phyloP scores from a whole-genome alignment of 2,888 invertebrate species.

The Drosophila monieri region DNA sequence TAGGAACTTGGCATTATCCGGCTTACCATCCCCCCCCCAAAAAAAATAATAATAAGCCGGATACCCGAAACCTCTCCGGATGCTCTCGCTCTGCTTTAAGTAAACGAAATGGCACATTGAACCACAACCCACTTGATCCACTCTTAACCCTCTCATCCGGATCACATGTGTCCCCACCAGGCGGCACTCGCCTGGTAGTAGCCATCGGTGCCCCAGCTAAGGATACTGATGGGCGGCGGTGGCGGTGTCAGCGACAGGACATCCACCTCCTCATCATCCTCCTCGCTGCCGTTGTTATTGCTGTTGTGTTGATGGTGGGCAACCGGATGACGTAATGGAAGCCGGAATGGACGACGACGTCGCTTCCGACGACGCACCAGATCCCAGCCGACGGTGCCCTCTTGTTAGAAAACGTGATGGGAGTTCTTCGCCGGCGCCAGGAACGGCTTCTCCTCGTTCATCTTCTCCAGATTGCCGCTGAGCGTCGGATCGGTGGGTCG shows the following conservation, averaged over 20 bases:
- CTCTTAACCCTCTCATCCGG: not conserved
- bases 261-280: slow-evolving; percentile 51
- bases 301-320: slow-evolving; percentile 14
- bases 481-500: slow-evolving; percentile 93
- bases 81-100: slow-evolving; percentile 39
- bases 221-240: slow-evolving; percentile 65
- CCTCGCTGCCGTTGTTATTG: slow-evolving; percentile 43
- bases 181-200: slow-evolving; percentile 65
- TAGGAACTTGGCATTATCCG: slow-evolving; percentile 1
- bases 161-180: slow-evolving; percentile 72
- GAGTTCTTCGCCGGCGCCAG: slow-evolving; percentile 71
- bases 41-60: not conserved
- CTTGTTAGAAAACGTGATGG: slow-evolving; percentile 82
- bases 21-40: not conserved
- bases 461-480: slow-evolving; percentile 91
- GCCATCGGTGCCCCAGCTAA: slow-evolving; percentile 66
- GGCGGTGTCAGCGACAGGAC: slow-evolving; percentile 63
- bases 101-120: slow-evolving; percentile 76
- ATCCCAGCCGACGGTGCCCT: slow-evolving; percentile 82
- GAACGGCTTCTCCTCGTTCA: slow-evolving; percentile 89
- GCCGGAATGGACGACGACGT: slow-evolving; percentile 49
- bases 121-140: slow-evolving; percentile 64
- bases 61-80: not conserved
- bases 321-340: slow-evolving; percentile 21
- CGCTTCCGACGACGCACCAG: slow-evolving; percentile 66